A percentile compares a stretch with the other conserved stretches of the same genome.
phyloP scores from a whole-genome alignment of 64 coral and sea anemone genomes.

The Porites lutea region DNA sequence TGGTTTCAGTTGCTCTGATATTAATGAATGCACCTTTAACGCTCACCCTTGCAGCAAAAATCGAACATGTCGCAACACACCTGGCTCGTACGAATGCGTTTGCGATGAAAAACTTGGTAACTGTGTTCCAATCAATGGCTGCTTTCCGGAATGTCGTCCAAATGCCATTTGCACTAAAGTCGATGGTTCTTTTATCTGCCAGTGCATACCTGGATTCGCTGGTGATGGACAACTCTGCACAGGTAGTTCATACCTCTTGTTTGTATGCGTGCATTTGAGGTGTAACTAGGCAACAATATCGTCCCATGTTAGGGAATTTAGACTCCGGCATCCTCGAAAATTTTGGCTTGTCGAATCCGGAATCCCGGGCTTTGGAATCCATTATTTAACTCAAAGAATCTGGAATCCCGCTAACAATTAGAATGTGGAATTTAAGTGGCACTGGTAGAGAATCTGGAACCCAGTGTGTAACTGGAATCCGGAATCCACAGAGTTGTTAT shows the following conservation, averaged over 20 bases:
- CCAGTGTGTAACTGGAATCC: too few relatives aligned
- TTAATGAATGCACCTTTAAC: conserved; percentile 23
- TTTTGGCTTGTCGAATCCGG: too few relatives aligned
- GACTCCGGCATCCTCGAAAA: too few relatives aligned
- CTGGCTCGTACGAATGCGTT: conserved; percentile 5
- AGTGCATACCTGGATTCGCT: neutral
- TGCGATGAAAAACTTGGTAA: neutral
- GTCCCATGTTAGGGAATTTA: too few relatives aligned
- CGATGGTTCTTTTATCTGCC: neutral
- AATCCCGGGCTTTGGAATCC: too few relatives aligned
- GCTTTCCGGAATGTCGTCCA: neutral
- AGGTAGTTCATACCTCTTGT: neutral
- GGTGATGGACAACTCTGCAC: neutral
- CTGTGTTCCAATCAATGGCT: neutral
- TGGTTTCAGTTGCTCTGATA: conserved; percentile 21
- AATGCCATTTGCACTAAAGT: neutral
- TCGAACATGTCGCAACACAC: conserved; percentile 14
- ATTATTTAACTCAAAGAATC: too few relatives aligned
- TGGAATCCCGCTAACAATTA: too few relatives aligned
- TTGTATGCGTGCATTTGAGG: neutral
- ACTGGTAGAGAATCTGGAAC: too few relatives aligned
- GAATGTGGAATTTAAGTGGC: too few relatives aligned
- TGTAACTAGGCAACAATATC: too few relatives aligned
- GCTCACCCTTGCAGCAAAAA: neutral
- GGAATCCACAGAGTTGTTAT: too few relatives aligned